Evolutionary conservation across 1,140 invertebrate genomes (phyloP).

Genomic region (Anadara kagoshimensis): DNA sequence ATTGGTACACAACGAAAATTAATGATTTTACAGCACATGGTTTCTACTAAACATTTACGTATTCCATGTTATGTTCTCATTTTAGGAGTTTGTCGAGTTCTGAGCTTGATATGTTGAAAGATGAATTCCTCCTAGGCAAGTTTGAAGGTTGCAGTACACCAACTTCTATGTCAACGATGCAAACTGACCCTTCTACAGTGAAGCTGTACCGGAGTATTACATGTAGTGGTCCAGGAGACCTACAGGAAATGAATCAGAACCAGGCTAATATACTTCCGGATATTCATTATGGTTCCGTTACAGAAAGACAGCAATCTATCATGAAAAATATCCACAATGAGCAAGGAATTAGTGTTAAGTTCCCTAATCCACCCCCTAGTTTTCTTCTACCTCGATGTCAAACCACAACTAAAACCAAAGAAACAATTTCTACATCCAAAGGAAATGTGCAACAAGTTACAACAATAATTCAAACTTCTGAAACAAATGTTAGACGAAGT

Average conservation of each 20-base stretch:
- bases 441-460: conserved; percentile 1
- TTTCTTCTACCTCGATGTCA: conserved; percentile 27
- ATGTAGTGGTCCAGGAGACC: background rate
- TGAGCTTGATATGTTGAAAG: conserved; percentile 30
- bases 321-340: conserved; percentile 36
- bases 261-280: conserved; percentile 14
- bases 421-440: conserved; percentile 1
- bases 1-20: too few species aligned
- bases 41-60: too few species aligned
- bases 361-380: conserved; percentile 30
- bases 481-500: background rate
- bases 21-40: too few species aligned
- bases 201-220: background rate
- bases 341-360: conserved; percentile 27
- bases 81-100: conserved; percentile 41
- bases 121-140: conserved; percentile 13
- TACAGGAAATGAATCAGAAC: conserved; percentile 5
- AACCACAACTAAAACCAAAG: conserved; percentile 18
- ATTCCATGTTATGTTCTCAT: too few species aligned
- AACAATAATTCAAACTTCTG: background rate
- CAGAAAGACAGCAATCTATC: conserved; percentile 29
- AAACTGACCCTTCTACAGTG: background rate
- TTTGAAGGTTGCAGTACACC: background rate
- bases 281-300: conserved; percentile 22
- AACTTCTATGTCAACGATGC: conserved; percentile 9